Evolutionary conservation across 2,797 vertebrate species (phyloP), one percentile per base, ranked within the genome.

Genomic region (Parauchenoglanis ngamensis): DNA sequence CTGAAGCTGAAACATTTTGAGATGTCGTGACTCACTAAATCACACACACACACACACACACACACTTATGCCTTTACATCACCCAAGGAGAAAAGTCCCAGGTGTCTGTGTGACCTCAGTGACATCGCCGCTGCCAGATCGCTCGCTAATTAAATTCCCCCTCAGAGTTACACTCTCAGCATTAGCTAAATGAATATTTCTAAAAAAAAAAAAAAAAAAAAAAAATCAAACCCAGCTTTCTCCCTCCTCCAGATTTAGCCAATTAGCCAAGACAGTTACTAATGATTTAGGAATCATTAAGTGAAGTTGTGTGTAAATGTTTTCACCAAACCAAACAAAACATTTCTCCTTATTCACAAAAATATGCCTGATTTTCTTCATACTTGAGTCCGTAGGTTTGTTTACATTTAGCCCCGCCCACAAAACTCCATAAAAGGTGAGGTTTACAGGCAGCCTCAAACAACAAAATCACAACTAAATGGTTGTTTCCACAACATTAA

Each of bases 41-140:
- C 40, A 25, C 73, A 65, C 84, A 85, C 84, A 25, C 31, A 25
- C 40, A 82, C 59, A 82, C 79, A 2, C 46, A 57, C 76, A 79
- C 76, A 78, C 49, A 23, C 28, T 4, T 19, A 44, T 15, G 19
- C 5, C 17, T 44, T 23, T 44, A 59, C 54, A 83, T 83, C 52
- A 67, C 10, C 35, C 49, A 11, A 46, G 59, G 77, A 15, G 56
- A 65, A 65, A 76, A 61, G 0, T 10, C 40, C 31, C n/a, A 31
- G 54, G 49, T 87, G 23, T 52, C n/a, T n/a, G 7, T 12, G 40
- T 86, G 85, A 82, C 85, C 67, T 73, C 35, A 15, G 65, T 59
- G 40, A 15, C 25, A 19, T 77, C n/a, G 7, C 49, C 31, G 65
- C 44, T 61, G 46, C 57, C 68, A 87, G 7, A 17, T 76, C 54